These are phyloP conservation scores for Melipona beecheii DNA, from an alignment of 2,888 invertebrate genomes.

Conservation along the genomic window DNA sequence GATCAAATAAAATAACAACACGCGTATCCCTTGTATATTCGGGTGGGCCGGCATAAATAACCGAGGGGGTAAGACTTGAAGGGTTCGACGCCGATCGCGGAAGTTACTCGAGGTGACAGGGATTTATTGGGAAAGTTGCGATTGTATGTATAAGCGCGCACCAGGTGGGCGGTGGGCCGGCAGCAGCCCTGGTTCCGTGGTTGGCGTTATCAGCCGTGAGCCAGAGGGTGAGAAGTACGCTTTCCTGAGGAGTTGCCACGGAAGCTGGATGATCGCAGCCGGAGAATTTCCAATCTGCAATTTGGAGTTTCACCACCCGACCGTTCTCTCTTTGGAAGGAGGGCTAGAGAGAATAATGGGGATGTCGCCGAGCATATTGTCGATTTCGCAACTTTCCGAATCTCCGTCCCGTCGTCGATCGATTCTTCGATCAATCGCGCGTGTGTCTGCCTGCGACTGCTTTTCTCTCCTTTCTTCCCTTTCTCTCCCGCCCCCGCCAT, in stretches of 20 bases:
- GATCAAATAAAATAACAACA: background rate
- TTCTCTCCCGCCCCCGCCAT: background rate
- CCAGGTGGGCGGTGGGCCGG: slow-evolving; percentile 40
- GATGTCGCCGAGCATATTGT: slow-evolving; percentile 61
- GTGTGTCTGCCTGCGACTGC: slow-evolving; percentile 3
- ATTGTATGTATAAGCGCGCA: slow-evolving; percentile 71
- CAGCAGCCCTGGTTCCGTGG: slow-evolving; percentile 51
- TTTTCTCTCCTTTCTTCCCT: background rate
- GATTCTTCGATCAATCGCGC: slow-evolving; percentile 40
- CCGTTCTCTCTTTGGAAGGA: slow-evolving; percentile 28
- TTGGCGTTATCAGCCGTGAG: slow-evolving; percentile 52
- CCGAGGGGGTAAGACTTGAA: slow-evolving; percentile 35
- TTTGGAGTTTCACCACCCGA: slow-evolving; percentile 68
- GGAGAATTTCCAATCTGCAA: slow-evolving; percentile 74
- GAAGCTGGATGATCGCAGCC: slow-evolving; percentile 44
- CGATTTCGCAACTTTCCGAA: slow-evolving; percentile 59
- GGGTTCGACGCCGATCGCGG: slow-evolving; percentile 71
- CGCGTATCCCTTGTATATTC: background rate
- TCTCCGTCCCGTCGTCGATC: slow-evolving; percentile 5
- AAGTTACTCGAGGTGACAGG: slow-evolving; percentile 74
- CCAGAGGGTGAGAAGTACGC: slow-evolving; percentile 35
- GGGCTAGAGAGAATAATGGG: slow-evolving; percentile 55
- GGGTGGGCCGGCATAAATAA: slow-evolving; percentile 46
- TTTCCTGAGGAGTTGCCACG: slow-evolving; percentile 47
- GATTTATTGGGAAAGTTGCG: slow-evolving; percentile 77